A percentile compares a stretch with the other conserved stretches of the same genome.
phyloP scores from a whole-genome alignment of 2,113 vertebrate genomes.

The Dolichallabes microphthalmus region DNA sequence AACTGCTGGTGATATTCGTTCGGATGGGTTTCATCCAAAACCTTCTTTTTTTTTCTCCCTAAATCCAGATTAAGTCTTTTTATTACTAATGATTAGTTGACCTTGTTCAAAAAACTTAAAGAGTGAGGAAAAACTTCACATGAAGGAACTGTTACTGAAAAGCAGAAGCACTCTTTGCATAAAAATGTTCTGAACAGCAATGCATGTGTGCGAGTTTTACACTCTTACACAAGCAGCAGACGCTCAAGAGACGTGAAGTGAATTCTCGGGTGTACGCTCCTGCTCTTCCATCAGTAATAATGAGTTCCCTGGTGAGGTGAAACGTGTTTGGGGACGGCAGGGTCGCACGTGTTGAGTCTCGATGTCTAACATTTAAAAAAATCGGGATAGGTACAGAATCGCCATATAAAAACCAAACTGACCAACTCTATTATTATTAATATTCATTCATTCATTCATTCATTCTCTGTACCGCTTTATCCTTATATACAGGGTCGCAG shows the following conservation, averaged over 20 bases:
- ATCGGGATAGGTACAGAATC: no score
- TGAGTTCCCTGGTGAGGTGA: neutral
- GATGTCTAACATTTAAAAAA: neutral
- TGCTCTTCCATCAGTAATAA: neutral
- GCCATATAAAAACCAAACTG: no score
- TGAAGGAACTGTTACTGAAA: neutral
- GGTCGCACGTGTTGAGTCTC: neutral
- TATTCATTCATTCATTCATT: no score
- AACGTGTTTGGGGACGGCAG: neutral
- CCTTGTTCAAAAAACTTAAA: no score
- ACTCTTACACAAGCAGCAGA: neutral
- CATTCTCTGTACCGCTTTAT: no score
- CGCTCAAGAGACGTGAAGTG: neutral
- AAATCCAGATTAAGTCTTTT: no score
- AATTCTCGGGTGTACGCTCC: neutral
- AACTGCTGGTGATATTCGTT: no score
- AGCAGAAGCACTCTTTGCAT: neutral
- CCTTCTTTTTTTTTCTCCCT: no score
- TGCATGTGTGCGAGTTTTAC: neutral
- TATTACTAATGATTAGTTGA: no score
- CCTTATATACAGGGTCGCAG: no score
- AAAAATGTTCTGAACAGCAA: neutral
- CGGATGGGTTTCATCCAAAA: fast-evolving
- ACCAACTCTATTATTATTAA: no score
- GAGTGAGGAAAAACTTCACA: neutral